phyloP scores from a whole-genome alignment of 2,113 vertebrate species.

The Aptenodytes forsteri region DNA sequence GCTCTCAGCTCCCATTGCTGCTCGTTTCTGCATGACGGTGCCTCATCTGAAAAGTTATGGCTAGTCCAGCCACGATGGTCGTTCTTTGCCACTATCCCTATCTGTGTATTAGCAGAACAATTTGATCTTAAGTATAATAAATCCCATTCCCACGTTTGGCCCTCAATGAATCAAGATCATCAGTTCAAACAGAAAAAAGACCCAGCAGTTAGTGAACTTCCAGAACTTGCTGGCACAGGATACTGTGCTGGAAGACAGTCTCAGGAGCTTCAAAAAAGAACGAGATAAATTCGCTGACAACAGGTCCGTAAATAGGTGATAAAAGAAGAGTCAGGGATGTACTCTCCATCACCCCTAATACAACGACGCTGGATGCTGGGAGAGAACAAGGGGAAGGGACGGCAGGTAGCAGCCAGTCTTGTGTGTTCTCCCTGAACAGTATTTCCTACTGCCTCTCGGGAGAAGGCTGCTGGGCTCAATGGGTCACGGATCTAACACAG shows the following conservation, averaged over 20 bases:
- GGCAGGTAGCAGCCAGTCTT: not conserved
- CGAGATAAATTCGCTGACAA: not conserved
- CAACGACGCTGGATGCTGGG: fast-evolving
- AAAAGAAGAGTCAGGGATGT: not conserved
- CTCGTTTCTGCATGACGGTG: not conserved
- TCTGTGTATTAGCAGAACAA: not conserved
- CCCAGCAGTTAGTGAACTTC: not conserved
- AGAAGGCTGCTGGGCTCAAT: not conserved
- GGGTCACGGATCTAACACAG: not conserved
- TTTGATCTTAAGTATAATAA: not conserved
- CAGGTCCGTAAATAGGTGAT: not conserved
- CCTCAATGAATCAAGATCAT: not conserved
- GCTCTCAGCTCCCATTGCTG: not conserved
- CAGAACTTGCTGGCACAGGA: not conserved
- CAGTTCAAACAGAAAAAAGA: not conserved
- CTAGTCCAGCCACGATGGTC: not conserved
- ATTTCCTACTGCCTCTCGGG: fast-evolving
- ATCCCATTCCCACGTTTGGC: not conserved
- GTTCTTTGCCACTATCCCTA: not conserved
- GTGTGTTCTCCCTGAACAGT: not conserved
- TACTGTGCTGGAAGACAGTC: not conserved
- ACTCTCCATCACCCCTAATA: not conserved
- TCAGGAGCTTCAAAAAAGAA: not conserved
- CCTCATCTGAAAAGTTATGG: not conserved
- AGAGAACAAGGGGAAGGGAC: not conserved